phyloP scores from a whole-genome alignment of 1,140 invertebrate genomes.

The Tyrophagus putrescentiae region DNA sequence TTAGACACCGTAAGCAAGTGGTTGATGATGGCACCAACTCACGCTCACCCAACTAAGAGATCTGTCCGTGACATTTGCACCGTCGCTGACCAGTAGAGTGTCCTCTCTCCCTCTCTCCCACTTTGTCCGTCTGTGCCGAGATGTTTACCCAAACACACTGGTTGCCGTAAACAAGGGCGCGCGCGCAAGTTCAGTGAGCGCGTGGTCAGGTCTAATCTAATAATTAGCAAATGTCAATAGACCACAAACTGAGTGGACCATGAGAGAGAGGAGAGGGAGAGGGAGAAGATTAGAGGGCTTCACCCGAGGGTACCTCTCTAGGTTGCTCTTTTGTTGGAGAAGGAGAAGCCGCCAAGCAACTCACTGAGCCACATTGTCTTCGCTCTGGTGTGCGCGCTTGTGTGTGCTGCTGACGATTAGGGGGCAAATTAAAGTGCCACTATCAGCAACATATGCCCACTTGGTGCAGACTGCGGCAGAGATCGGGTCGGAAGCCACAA shows the following conservation, averaged over 20 bases:
- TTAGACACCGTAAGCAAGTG: too few relatives aligned
- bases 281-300: neutral
- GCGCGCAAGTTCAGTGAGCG: too few relatives aligned
- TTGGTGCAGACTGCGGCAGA: neutral
- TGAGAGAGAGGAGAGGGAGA: neutral
- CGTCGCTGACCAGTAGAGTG: neutral
- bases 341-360: neutral
- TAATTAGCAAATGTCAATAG: constrained; percentile 15
- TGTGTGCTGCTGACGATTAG: constrained; percentile 9
- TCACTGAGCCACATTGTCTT: neutral
- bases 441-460: neutral
- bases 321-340: constrained; percentile 4
- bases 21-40: constrained; percentile 1
- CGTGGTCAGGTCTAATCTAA: constrained; percentile 14
- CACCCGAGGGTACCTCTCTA: neutral
- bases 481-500: too few relatives aligned
- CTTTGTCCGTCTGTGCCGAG: neutral
- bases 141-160: neutral
- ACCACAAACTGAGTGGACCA: neutral
- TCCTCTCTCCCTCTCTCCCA: neutral
- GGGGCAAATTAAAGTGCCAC: constrained; percentile 5
- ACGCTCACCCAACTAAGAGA: too few relatives aligned
- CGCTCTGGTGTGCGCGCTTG: constrained; percentile 4
- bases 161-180: neutral
- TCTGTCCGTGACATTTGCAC: constrained; percentile 9